A percentile compares a stretch with the other conserved stretches of the same genome.
Conservation (phyloP, 2,888 invertebrate species). For the Taphrorychus bicolor region DNA sequence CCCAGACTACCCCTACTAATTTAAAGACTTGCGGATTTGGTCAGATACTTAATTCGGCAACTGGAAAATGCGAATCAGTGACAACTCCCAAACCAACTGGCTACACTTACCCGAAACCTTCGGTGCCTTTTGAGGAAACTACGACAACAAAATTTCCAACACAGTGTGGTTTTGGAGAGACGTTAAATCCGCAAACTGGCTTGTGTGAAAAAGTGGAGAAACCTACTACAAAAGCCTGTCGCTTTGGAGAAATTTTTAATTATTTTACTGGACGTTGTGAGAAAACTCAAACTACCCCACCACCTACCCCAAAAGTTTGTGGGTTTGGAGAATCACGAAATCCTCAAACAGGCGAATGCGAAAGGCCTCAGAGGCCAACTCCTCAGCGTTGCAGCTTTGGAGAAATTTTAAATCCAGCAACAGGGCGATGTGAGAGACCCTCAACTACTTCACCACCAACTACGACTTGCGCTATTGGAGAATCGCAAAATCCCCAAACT, state of each 20-base stretch:
- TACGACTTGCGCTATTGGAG: slow-evolving; percentile 10
- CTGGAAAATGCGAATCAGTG: slow-evolving; percentile 25
- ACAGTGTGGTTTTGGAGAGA: slow-evolving; percentile 24
- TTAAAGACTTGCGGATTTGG: slow-evolving; percentile 18
- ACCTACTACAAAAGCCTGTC: slow-evolving; percentile 12
- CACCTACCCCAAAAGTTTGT: slow-evolving; percentile 46
- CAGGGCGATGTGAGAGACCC: slow-evolving; percentile 3
- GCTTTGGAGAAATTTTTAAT: slow-evolving; percentile 7
- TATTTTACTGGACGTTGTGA: slow-evolving; percentile 14
- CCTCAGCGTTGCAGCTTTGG: slow-evolving; percentile 36
- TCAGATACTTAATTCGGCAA: slow-evolving; percentile 11
- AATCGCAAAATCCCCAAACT: slow-evolving; percentile 21
- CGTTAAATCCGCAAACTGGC: slow-evolving; percentile 6
- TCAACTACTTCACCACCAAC: slow-evolving; percentile 21
- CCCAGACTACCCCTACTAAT: not conserved
- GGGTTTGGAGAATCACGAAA: slow-evolving; percentile 21
- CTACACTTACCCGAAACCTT: too few species aligned
- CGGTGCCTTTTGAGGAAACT: too few species aligned
- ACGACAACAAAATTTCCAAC: slow-evolving; percentile 45
- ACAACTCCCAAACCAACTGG: slow-evolving; percentile 19
- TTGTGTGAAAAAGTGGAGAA: slow-evolving; percentile 43
- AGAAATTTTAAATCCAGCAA: slow-evolving; percentile 6
- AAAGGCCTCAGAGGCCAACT: slow-evolving; percentile 4
- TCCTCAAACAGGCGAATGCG: not conserved
- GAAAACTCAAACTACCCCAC: slow-evolving; percentile 33